Conservation (phyloP, 1,140 invertebrate genomes). For the Saxidomus purpurata region DNA sequence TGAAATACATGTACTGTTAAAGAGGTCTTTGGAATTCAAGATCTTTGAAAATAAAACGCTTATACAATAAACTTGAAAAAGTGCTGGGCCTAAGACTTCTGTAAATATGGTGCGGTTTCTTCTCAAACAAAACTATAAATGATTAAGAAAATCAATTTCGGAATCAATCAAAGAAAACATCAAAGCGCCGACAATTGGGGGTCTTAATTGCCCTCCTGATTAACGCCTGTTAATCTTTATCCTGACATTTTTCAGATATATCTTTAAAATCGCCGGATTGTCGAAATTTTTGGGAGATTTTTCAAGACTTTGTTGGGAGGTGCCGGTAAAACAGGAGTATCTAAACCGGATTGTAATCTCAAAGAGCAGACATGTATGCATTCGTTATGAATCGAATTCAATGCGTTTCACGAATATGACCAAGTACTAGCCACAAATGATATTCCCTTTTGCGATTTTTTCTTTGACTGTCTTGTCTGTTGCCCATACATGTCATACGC, state of each 20-base stretch:
- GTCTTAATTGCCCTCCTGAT: slow-evolving; percentile 24
- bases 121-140: neutral
- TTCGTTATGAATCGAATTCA: no score
- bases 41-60: no score
- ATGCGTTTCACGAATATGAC: no score
- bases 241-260: neutral
- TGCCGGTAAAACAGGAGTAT: no score
- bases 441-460: no score
- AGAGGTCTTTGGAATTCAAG: no score
- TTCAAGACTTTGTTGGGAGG: neutral
- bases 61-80: no score
- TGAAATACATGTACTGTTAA: no score
- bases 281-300: slow-evolving; percentile 36
- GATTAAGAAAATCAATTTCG: slow-evolving; percentile 44
- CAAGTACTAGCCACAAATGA: no score
- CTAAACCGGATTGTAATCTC: neutral
- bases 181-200: slow-evolving; percentile 1
- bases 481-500: no score
- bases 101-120: neutral
- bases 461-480: no score
- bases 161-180: slow-evolving; percentile 53
- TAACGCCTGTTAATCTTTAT: neutral
- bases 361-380: neutral
- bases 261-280: slow-evolving; percentile 30
- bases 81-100: neutral